Percentiles rank a stretch among this genome's conserved stretches.
phyloP scores from a whole-genome alignment of 2,888 invertebrate species.

The Spisula subtruncata region DNA sequence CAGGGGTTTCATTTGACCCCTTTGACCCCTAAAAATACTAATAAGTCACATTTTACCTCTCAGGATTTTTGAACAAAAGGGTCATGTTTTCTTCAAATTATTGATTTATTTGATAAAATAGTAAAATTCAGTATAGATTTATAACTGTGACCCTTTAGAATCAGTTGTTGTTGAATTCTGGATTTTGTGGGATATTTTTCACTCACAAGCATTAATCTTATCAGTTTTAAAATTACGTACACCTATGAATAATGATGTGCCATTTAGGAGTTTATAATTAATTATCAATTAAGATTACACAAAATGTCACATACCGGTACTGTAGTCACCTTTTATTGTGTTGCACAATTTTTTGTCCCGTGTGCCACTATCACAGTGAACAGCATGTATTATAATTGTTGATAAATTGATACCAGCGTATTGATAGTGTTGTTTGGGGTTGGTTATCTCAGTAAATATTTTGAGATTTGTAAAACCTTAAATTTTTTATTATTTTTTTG shows the following conservation, averaged over 20 bases:
- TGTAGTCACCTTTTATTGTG: neutral
- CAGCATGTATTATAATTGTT: neutral
- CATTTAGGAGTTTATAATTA: neutral
- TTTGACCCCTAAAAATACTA: too few species aligned
- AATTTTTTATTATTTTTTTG: neutral
- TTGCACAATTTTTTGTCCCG: neutral
- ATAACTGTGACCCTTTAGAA: too few species aligned
- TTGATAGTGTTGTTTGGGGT: neutral
- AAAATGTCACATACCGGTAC: neutral
- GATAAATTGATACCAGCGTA: neutral
- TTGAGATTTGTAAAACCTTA: constrained; percentile 31
- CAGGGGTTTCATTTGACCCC: too few species aligned
- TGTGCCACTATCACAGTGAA: neutral
- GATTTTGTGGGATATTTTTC: neutral
- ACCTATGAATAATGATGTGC: neutral
- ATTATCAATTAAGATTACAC: neutral
- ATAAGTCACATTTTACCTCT: too few species aligned
- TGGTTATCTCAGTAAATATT: neutral
- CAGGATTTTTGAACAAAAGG: too few species aligned
- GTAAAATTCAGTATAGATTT: too few species aligned
- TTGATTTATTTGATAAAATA: too few species aligned
- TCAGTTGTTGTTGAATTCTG: too few species aligned
- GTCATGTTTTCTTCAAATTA: too few species aligned
- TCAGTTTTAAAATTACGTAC: neutral
- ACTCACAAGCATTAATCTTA: neutral